These are phyloP conservation scores for Aphelocoma californica DNA, from an alignment of 2,797 vertebrate species.

Conservation along the genomic window DNA sequence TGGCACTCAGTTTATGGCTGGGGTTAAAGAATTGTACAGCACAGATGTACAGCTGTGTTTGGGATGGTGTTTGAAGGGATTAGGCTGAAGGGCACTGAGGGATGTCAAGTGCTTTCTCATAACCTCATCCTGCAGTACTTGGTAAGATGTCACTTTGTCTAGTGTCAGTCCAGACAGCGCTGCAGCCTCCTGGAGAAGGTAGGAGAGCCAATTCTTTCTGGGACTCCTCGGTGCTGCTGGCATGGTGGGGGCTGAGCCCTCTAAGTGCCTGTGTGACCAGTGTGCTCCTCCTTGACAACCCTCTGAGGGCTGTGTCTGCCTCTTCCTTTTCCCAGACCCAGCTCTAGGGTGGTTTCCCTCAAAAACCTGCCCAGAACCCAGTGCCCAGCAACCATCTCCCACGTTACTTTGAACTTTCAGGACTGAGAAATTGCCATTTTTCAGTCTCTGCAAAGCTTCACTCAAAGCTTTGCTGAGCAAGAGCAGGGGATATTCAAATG, in stretches of 20 bases:
- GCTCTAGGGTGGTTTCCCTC: background rate
- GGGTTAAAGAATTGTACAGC: background rate
- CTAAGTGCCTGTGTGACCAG: rapidly evolving
- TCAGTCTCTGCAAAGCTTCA: background rate
- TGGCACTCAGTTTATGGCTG: background rate
- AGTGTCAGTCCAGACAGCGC: rapidly evolving
- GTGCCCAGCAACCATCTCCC: background rate
- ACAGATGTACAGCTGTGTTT: background rate
- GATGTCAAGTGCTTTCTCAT: background rate
- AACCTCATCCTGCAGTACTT: background rate
- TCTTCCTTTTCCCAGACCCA: background rate
- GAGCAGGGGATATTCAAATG: background rate
- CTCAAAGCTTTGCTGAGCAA: background rate
- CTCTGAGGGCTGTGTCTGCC: background rate
- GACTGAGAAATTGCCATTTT: background rate
- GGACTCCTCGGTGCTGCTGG: background rate
- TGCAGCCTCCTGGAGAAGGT: background rate
- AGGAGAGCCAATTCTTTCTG: background rate
- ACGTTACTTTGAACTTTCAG: background rate
- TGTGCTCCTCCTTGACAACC: background rate
- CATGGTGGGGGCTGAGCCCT: background rate
- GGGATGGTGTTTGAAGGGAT: background rate
- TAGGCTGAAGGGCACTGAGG: background rate
- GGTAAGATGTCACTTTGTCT: background rate
- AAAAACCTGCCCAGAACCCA: background rate